Evolutionary conservation across 2,113 vertebrate genomes (phyloP), one percentile per base, ranked within the genome.

Genomic region (Ailurus styani): DNA sequence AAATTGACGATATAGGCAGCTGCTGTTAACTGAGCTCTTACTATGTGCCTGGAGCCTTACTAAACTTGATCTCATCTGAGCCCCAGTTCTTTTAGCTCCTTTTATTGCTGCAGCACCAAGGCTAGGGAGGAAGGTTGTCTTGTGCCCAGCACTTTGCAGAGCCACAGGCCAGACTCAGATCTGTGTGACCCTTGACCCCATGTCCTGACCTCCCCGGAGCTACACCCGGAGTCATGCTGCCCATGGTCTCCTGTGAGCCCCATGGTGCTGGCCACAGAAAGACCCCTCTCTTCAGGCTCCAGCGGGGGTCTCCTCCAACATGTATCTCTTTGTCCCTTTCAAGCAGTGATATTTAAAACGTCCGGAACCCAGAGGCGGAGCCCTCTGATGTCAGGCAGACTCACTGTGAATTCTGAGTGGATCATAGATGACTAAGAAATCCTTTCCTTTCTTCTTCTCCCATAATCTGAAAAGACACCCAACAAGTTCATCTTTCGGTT

Each of bases 401-500:
- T 27, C 10, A 0, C 7, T 62, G 18, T 37, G 93, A 95, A 85
- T 97, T 87, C 95, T 75, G 37, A 88, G 95, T n/a, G 47, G 45
- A 47, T 95, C 57, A 13, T 72, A 45, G 93, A 87, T 72, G 52
- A 95, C 93, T 47, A 70, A 94, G 93, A 27, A 92, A 50, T 6
- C 57, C 37, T 57, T 89, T 90, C 87, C 88, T 96, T 96, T 82
- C 1, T 23, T 40, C 1, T 77, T 55, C 52, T 37, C 85, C 27
- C 27, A 37, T 78, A 34, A 87, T 96, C 50, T 70, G 87, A 96
- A 97, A 97, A 82, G 92, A 94, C 62, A 50, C 60, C 13, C 45
- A 72, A 21, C 15, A 97, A 98, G 97, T 96, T 97, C 87, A 45
- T 97, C 97, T 96, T 98, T 81, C 91, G 31, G 94, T 98, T 97